These are phyloP conservation scores for Sphinx pinastri DNA, from an alignment of 2,888 invertebrate species.

Conservation along the genomic window DNA sequence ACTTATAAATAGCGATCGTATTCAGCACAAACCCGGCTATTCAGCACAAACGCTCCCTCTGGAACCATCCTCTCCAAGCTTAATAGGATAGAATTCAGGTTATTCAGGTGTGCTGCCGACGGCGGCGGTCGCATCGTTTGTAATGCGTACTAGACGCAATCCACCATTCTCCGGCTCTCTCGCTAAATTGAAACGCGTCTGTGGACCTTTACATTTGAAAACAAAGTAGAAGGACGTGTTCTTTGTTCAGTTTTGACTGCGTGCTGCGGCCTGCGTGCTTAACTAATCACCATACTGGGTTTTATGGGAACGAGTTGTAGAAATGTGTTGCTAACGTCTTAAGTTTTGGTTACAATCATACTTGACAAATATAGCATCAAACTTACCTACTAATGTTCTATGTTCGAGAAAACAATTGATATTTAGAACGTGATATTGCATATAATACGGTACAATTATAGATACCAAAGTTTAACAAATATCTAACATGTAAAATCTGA, in stretches of 20 bases:
- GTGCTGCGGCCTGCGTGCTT: not conserved
- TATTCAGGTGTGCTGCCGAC: constrained; percentile 50
- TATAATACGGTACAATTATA: too few relatives aligned
- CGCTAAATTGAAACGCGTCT: constrained; percentile 36
- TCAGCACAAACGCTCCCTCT: constrained; percentile 48
- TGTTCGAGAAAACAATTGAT: too few relatives aligned
- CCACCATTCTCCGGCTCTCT: constrained; percentile 42
- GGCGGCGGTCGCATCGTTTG: constrained; percentile 36
- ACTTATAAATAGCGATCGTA: not conserved
- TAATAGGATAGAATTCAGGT: constrained; percentile 56
- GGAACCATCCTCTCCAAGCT: constrained; percentile 46
- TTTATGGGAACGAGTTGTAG: constrained; percentile 5
- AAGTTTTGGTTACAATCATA: too few relatives aligned
- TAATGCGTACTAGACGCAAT: constrained; percentile 40
- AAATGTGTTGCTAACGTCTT: not conserved
- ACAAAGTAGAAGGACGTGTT: constrained; percentile 11
- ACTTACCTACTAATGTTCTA: too few relatives aligned
- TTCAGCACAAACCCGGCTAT: not conserved
- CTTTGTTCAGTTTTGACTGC: constrained; percentile 17
- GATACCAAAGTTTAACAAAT: too few relatives aligned
- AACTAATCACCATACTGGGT: not conserved
- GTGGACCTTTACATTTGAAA: constrained; percentile 11
- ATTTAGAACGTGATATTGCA: too few relatives aligned
- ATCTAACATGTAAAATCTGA: too few relatives aligned
- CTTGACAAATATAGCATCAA: too few relatives aligned